Percentiles rank a stretch among this genome's conserved stretches.
These are phyloP conservation scores for Erinaceus europaeus DNA, from an alignment of 2,113 vertebrate genomes.

Conservation along the genomic window DNA sequence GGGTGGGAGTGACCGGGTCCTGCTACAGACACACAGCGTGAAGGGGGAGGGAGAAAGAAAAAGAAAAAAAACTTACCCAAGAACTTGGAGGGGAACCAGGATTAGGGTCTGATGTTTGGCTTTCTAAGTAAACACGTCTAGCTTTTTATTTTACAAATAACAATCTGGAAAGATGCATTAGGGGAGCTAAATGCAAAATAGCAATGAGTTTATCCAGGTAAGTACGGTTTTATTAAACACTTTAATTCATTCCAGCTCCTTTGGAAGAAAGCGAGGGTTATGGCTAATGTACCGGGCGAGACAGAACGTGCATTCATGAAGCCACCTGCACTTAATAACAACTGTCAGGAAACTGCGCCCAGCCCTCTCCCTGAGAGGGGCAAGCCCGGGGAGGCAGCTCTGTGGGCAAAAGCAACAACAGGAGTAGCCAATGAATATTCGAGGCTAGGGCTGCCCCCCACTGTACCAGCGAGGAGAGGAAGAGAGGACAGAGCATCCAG, in stretches of 20 bases:
- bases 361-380: conserved; percentile 77
- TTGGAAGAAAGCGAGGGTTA: conserved; percentile 83
- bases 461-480: no score
- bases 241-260: conserved; percentile 87
- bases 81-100: conserved; percentile 68
- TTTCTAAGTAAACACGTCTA: conserved; percentile 80
- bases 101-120: conserved; percentile 74
- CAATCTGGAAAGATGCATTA: conserved; percentile 79
- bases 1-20: no score
- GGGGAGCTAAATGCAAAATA: conserved; percentile 78
- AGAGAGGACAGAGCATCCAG: no score
- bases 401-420: conserved; percentile 63
- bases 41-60: no score
- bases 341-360: conserved; percentile 82
- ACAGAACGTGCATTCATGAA: conserved; percentile 80
- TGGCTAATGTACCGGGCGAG: conserved; percentile 86
- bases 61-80: no score
- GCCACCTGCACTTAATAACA: conserved; percentile 87
- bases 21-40: no score
- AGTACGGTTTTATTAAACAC: conserved; percentile 85
- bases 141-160: conserved; percentile 76
- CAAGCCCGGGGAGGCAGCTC: conserved; percentile 52
- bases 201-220: conserved; percentile 85
- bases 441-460: no score
- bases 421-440: conserved; percentile 53